Base-by-base conservation (phyloP, 2,797 vertebrate genomes). In the Hemitrygon akajei region DNA sequence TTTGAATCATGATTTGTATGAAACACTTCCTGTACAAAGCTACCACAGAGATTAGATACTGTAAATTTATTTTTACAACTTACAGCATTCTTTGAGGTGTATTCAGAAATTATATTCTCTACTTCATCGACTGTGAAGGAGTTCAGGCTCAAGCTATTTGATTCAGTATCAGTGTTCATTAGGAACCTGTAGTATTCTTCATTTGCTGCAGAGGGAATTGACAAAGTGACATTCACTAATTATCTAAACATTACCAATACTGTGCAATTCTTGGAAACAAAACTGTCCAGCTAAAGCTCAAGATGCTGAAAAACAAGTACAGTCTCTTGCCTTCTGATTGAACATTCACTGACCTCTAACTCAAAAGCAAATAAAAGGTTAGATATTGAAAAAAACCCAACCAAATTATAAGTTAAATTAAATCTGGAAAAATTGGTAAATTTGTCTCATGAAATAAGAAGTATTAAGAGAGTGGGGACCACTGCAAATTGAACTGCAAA, bases 171-270 rank as follows among this genome's bases (percentile, higher is more conserved):
- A 73, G 98, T 97, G 94, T 95, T 97, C 98, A 98, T 97, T 94
- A 98, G 95, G 95, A 99, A 95, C 94, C 98, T 98, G 95, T 98
- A 99, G 94, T 99, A 99, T 82, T 99, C 98, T 94, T 99, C 98
- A 94, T 97, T 99, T 47, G 98, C 99, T 99, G 94, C 66, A 94
- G 10, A 91, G 92, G 93, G 94, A 94, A 79, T 27, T 3, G 34
- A 20, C 30, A 69, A 37, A 89, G 30, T 0, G 0, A 37, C 9
- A 37, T 16, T 69, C 11, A 37, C 7, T 1, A 71, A 18, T 16
- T 71, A 66, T 34, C 63, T 87, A 89, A 66, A 89, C 34, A 89
- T 20, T 22, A 16, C 14, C 56, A n/a, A 60, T 63, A 87, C 63
- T 63, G 7, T 75, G 71, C 22, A 75, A 75, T 75, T 75, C 22